Evolutionary conservation across 1,140 invertebrate species (phyloP).

Genomic region (Geopemphigus sp.): DNA sequence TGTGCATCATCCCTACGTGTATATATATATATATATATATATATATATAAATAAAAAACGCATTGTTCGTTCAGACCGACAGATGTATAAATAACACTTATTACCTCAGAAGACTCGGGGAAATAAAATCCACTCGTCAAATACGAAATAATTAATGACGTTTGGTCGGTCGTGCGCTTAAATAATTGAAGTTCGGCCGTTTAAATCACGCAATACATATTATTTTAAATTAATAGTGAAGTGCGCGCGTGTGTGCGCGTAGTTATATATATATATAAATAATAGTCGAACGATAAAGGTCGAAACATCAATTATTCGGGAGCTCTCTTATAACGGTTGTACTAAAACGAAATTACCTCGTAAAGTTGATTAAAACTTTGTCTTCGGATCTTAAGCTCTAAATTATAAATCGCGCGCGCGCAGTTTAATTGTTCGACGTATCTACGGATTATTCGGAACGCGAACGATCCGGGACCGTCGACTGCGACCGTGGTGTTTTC

Average conservation of each 20-base stretch:
- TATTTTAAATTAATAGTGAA: conserved; percentile 8
- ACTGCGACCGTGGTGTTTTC: too few relatives aligned
- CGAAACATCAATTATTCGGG: neutral
- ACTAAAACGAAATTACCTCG: neutral
- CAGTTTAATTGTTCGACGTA: neutral
- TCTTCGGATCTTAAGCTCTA: neutral
- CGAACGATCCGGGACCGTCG: neutral
- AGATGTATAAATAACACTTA: conserved; percentile 39
- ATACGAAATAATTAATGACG: conserved; percentile 6
- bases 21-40: too few relatives aligned
- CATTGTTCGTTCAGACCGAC: neutral
- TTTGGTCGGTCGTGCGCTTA: neutral
- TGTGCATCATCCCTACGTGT: conserved; percentile 7
- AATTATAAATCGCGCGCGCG: neutral
- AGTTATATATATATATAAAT: neutral
- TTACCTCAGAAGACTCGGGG: neutral
- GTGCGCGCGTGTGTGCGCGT: neutral
- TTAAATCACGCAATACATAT: neutral
- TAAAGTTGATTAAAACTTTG: conserved; percentile 8
- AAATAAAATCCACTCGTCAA: conserved; percentile 19
- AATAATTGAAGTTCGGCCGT: neutral
- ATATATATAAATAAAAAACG: too few relatives aligned
- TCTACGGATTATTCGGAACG: neutral
- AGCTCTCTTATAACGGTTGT: neutral
- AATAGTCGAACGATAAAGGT: neutral